Evolutionary conservation across 2,113 vertebrate species (phyloP).

Genomic region (Chamaetylas fuelleborni): DNA sequence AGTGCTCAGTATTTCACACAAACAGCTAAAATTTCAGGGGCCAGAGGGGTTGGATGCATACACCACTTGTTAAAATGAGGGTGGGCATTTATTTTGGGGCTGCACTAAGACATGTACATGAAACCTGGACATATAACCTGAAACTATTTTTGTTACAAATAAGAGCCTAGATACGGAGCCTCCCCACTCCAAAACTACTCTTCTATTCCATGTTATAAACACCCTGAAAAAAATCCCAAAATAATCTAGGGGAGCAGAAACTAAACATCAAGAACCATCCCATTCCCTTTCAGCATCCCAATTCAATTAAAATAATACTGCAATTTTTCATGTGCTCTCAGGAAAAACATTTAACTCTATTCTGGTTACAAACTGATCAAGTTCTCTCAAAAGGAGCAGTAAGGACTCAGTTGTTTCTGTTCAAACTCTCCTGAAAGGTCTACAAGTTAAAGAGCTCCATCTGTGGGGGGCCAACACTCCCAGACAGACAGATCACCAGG

Average conservation of each 20-base stretch:
- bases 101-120: neutral
- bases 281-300: neutral
- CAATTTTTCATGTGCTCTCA: neutral
- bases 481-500: neutral
- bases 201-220: neutral
- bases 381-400: neutral
- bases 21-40: neutral
- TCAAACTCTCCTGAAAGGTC: neutral
- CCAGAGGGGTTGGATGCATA: accelerated
- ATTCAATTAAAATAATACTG: neutral
- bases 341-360: neutral
- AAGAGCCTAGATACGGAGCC: neutral
- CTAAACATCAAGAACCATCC: neutral
- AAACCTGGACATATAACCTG: neutral
- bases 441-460: neutral
- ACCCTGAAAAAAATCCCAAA: neutral
- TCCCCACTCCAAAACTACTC: neutral
- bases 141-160: neutral
- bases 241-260: neutral
- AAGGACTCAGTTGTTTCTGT: neutral
- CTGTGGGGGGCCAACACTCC: accelerated
- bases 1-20: neutral
- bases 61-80: neutral
- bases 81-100: neutral
- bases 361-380: neutral